phyloP scores from a whole-genome alignment of 2,113 vertebrate species.

The Trinectes maculatus region DNA sequence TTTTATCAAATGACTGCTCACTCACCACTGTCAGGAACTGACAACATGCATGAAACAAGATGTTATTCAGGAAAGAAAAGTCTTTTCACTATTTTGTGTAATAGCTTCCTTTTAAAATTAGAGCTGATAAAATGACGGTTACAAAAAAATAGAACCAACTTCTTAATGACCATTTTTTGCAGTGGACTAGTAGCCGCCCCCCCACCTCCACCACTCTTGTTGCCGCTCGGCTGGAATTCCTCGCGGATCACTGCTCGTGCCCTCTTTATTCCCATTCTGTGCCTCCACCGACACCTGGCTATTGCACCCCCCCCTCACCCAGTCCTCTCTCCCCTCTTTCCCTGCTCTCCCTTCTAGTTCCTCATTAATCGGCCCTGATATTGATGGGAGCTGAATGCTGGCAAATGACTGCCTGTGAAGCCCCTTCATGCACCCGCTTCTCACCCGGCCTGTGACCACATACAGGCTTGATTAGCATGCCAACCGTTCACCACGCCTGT shows the following conservation, averaged over 20 bases:
- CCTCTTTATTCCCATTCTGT: slow-evolving; percentile 83
- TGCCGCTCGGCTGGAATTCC: slow-evolving; percentile 77
- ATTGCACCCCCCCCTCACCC: slow-evolving; percentile 34
- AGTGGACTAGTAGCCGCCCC: slow-evolving; percentile 11
- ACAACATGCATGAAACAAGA: neutral
- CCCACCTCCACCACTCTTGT: slow-evolving; percentile 56
- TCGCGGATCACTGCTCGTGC: slow-evolving; percentile 80
- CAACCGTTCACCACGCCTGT: slow-evolving; percentile 50
- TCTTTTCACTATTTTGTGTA: neutral
- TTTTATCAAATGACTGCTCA: neutral
- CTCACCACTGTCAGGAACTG: neutral
- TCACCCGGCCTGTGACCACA: slow-evolving; percentile 64
- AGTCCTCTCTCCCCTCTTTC: slow-evolving; percentile 48
- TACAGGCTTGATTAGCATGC: slow-evolving; percentile 79
- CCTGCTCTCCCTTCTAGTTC: slow-evolving; percentile 51
- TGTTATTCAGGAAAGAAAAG: neutral
- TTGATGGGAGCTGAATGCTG: slow-evolving; percentile 84
- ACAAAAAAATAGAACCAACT: neutral
- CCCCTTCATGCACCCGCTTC: slow-evolving; percentile 61
- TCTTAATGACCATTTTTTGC: slow-evolving; percentile 54
- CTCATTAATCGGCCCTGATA: slow-evolving; percentile 85
- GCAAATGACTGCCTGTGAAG: slow-evolving; percentile 77
- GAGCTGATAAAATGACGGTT: neutral
- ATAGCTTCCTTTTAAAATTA: neutral
- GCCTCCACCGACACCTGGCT: slow-evolving; percentile 80